These are phyloP conservation scores for Sylvia borin DNA, from an alignment of 2,797 vertebrate species.

Conservation along the genomic window DNA sequence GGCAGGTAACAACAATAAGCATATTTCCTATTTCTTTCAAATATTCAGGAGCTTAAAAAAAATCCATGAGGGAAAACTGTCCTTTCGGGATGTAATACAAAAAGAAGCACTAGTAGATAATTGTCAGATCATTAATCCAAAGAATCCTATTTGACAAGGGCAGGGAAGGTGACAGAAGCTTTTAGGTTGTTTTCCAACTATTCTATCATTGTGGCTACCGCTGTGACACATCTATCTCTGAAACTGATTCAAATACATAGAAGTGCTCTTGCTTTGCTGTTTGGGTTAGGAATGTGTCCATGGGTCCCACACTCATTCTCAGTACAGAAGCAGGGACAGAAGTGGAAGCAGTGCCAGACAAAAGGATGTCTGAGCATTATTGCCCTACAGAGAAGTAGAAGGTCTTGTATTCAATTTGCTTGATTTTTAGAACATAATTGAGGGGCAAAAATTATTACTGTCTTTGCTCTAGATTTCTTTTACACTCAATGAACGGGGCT, in stretches of 20 bases:
- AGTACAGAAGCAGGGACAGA: neutral
- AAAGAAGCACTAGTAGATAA: neutral
- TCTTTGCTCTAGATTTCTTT: neutral
- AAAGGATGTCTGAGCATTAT: neutral
- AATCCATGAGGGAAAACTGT: neutral
- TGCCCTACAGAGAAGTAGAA: neutral
- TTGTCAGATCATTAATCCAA: neutral
- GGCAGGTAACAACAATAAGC: conserved; percentile 76
- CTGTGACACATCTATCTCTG: neutral
- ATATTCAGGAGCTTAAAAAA: neutral
- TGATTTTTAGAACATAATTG: neutral
- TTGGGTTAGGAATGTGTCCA: neutral
- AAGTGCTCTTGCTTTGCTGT: no score
- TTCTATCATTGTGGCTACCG: neutral
- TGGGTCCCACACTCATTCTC: neutral
- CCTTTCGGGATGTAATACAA: neutral
- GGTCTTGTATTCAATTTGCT: neutral
- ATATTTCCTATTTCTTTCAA: neutral
- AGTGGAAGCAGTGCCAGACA: neutral
- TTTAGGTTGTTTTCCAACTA: neutral
- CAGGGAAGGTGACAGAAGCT: neutral
- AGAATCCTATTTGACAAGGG: neutral
- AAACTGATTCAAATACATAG: rapidly evolving
- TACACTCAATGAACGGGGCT: neutral
- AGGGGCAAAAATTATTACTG: neutral